These are phyloP conservation scores for Pachydiplax longipennis DNA, from an alignment of 2,888 invertebrate species.

Conservation along the genomic window DNA sequence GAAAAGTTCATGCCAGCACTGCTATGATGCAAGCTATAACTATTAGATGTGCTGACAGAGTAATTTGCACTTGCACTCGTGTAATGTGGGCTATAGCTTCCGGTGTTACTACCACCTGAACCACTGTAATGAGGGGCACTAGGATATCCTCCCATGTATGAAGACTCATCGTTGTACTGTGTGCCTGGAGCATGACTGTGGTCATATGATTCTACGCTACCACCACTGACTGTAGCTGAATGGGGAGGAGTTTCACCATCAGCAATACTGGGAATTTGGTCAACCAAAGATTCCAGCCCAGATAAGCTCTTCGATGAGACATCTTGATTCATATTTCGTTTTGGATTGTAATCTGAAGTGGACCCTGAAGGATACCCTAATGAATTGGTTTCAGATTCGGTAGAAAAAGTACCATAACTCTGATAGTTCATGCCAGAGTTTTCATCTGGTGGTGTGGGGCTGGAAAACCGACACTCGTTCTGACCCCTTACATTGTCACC, in stretches of 20 bases:
- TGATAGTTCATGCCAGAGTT: conserved; percentile 52
- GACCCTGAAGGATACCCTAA: conserved; percentile 53
- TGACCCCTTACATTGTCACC: conserved; percentile 55
- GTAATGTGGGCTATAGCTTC: conserved; percentile 53
- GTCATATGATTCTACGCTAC: conserved; percentile 53
- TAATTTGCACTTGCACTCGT: conserved; percentile 52
- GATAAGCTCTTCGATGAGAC: conserved; percentile 86
- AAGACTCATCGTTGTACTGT: conserved; percentile 54
- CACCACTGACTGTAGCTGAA: conserved; percentile 50
- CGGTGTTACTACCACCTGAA: conserved; percentile 52
- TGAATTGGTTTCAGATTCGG: conserved; percentile 51
- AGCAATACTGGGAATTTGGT: conserved; percentile 89
- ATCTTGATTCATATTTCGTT: conserved; percentile 64
- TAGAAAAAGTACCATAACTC: conserved; percentile 54
- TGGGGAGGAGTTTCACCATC: conserved; percentile 66
- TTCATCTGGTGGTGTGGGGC: conserved; percentile 58
- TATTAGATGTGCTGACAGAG: conserved; percentile 51
- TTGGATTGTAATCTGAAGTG: conserved; percentile 49
- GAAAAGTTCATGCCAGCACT: conserved; percentile 57
- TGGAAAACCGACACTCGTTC: conserved; percentile 63
- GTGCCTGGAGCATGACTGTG: conserved; percentile 48
- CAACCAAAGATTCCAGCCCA: conserved; percentile 86
- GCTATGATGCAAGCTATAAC: conserved; percentile 52
- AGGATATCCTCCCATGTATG: conserved; percentile 53
- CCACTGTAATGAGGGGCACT: conserved; percentile 52